Evolutionary conservation across 1,140 invertebrate species (phyloP).

Genomic region (Elysia chlorotica): DNA sequence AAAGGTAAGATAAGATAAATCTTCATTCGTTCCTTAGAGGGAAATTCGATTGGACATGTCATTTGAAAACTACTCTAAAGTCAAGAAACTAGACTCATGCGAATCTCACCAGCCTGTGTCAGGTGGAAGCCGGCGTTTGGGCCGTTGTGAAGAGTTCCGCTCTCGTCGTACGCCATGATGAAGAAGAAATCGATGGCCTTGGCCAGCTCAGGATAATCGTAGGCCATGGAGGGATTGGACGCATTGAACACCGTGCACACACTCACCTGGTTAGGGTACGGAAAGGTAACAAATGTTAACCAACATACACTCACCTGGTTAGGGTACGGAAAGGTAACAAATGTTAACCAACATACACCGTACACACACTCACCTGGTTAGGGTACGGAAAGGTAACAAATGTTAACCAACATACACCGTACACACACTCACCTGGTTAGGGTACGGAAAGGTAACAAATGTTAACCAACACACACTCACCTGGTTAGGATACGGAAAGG

Average conservation of each 20-base stretch:
- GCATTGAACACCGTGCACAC: slow-evolving; percentile 63
- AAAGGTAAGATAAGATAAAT: background rate
- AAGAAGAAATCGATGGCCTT: slow-evolving; percentile 58
- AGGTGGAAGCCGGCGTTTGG: slow-evolving; percentile 4
- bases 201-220: slow-evolving; percentile 57
- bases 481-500: too few species aligned
- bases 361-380: too few species aligned
- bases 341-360: too few species aligned
- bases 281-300: too few species aligned
- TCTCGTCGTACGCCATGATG: slow-evolving; percentile 64
- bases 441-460: too few species aligned
- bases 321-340: too few species aligned
- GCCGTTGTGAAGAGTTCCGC: slow-evolving; percentile 54
- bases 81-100: background rate
- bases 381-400: too few species aligned
- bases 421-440: too few species aligned
- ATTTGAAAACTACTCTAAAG: background rate
- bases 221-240: slow-evolving; percentile 58
- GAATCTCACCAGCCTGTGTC: background rate
- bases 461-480: too few species aligned
- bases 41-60: background rate
- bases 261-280: too few species aligned
- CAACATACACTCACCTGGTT: too few species aligned
- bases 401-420: too few species aligned
- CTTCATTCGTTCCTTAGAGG: background rate